Evolutionary conservation across 2,888 invertebrate genomes (phyloP), one percentile per base, ranked within the genome.

Genomic region (Orthonevra nobilis): DNA sequence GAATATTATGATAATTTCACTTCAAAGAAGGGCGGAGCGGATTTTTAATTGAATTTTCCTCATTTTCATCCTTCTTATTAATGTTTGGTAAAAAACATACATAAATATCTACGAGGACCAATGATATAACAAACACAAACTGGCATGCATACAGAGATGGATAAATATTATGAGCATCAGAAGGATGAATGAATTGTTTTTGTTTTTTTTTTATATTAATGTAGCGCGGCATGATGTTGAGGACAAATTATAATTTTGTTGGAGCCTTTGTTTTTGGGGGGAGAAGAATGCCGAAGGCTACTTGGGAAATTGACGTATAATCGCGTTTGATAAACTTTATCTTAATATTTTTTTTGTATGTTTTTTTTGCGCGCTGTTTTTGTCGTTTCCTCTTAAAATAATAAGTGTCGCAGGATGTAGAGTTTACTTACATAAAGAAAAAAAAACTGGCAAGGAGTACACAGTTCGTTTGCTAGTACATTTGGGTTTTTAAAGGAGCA

Each of bases 191-290:
- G 15, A 32, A 52, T 54, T n/a, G 14, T 38, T 38, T 54, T 38
- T 54, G 54, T 54, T 54, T 54, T n/a, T n/a, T n/a, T n/a, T n/a
- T n/a, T n/a, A 54, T 54, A 54, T 38, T 17, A 54, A 54, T 26
- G 28, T 38, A 54, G 23, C 34, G 15, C 42, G 20, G 44, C 52
- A 15, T 54, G 23, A 36, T 54, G 23, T 54, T 38, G 23, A 54
- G 26, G 52, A 50, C 15, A 38, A 36, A 54, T 54, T 15, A 38
- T 38, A 26, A 36, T 54, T 19, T 36, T 19, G 26, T 3, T 52
- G 9, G 12, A n/a, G n/a, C n/a, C n/a, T 23, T 7, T 20, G 6
- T 7, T 20, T 34, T 10, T 12, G 23, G 26, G 14, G 26, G 12
- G 0, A 44, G 26, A 2, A 44, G 26, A 44, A 5, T 26, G 44